Base-by-base conservation (phyloP, 1,140 invertebrate species). In the Procambarus virginalis region DNA sequence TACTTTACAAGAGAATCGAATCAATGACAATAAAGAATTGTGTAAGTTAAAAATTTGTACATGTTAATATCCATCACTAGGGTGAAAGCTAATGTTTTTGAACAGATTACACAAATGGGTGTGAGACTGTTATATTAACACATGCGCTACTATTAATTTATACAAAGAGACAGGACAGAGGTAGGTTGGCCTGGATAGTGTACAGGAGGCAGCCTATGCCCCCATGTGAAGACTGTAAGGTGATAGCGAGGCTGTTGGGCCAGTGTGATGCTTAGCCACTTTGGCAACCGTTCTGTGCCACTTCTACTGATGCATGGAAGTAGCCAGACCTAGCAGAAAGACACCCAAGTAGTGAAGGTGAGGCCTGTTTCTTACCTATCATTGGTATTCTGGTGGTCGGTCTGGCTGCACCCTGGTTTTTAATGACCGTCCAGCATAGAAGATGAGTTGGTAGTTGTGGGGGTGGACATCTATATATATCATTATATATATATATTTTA, bases 41-140 rank as follows among this genome's bases (percentile, higher is more conserved):
- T 81, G 60, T 81, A 60, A 88, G 86, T n/a, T 88, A 88, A 70
- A 88, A 88, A 88, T 84, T 84, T 78, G 81, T 89, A 84, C 87
- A 89, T 48, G 76, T 84, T 88, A n/a, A 88, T 80, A 88, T 80
- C 78, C n/a, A n/a, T n/a, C 49, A 80, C 78, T 55, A 20, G 58
- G 48, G n/a, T 51, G 55, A 58, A 80, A 58, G 49, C 78, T 46
- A 55, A 80, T 49, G n/a, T 80, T 80, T 34, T 34, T 77, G 84
- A 85, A 51, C 75, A 58, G 84, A 49, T 75, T 85, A 85, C 84
- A 76, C n/a, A 85, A 58, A 85, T 70, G 22, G 45, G 68, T 17
- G 17, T 17, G 22, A n/a, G 73, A n/a, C 34, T 75, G 85, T 78
- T 80, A 79, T 46, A 68, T 70, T 77, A 79, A n/a, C n/a, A n/a